Evolutionary conservation across 2,113 vertebrate species (phyloP).

Genomic region (Takifugu flavidus): DNA sequence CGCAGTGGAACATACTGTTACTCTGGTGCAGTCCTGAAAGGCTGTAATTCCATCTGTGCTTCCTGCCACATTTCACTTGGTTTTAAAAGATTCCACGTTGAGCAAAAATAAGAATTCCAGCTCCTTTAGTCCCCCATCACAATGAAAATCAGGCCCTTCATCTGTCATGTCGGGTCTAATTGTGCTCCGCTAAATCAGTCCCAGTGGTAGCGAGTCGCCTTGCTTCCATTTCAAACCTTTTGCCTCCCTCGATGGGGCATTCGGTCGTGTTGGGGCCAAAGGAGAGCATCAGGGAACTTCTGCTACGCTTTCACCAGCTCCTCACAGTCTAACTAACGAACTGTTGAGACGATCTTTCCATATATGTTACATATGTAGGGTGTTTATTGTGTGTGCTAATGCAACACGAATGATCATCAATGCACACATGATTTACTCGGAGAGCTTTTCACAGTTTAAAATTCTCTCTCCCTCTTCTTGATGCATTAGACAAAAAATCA

Average conservation of each 20-base stretch:
- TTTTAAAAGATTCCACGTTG: conserved; percentile 36
- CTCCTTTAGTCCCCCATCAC: conserved; percentile 16
- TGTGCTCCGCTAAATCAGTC: conserved; percentile 57
- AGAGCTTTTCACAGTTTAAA: too few relatives aligned
- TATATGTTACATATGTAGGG: too few relatives aligned
- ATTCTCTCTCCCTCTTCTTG: too few relatives aligned
- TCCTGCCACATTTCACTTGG: neutral
- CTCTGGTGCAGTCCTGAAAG: conserved; percentile 4
- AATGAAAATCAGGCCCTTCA: conserved; percentile 47
- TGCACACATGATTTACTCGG: too few relatives aligned
- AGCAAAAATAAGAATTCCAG: conserved; percentile 20
- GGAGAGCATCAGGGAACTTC: too few relatives aligned
- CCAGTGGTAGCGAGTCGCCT: conserved; percentile 47
- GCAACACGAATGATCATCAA: too few relatives aligned
- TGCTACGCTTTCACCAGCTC: neutral
- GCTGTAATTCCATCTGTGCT: conserved; percentile 12
- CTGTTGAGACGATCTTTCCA: too few relatives aligned
- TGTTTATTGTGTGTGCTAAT: too few relatives aligned
- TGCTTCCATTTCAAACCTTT: conserved; percentile 67
- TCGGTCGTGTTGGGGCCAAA: too few relatives aligned
- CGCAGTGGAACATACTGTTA: neutral
- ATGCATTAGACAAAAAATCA: too few relatives aligned
- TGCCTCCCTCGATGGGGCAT: conserved; percentile 28
- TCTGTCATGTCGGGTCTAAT: conserved; percentile 54
- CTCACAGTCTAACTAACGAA: conserved; percentile 16